Conservation (phyloP, 1,140 invertebrate species). For the Oncopodura yosiiana region DNA sequence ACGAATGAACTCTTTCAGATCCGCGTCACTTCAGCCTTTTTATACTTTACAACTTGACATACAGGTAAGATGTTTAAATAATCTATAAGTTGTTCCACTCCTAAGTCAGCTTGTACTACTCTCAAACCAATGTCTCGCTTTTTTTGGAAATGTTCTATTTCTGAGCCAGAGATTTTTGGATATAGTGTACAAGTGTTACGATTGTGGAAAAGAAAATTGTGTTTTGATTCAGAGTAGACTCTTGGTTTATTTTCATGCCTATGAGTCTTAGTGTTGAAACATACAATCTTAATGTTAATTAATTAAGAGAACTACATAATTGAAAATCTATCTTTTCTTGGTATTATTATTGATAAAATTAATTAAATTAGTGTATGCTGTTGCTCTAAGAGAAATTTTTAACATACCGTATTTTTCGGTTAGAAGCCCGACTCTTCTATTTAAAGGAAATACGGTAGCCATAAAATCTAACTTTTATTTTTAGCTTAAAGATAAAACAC, state of each 20-base stretch:
- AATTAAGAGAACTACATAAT: too few relatives aligned
- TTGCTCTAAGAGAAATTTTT: too few relatives aligned
- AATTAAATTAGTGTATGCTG: too few relatives aligned
- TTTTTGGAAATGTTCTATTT: constrained; percentile 25
- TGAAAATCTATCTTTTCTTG: too few relatives aligned
- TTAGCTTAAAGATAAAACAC: too few relatives aligned
- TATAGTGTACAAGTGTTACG: constrained; percentile 23
- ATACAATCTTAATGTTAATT: constrained; percentile 5
- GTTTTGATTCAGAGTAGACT: constrained; percentile 22
- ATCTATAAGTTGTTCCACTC: constrained; percentile 6
- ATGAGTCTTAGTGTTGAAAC: constrained; percentile 18
- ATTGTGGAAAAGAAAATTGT: constrained; percentile 22
- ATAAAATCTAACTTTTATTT: too few relatives aligned
- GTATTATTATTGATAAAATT: not conserved
- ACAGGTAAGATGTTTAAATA: constrained; percentile 52
- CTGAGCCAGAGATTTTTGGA: not conserved
- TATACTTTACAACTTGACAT: constrained; percentile 89
- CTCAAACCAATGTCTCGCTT: constrained; percentile 3
- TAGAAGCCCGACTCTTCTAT: too few relatives aligned
- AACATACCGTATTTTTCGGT: too few relatives aligned
- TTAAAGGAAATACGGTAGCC: too few relatives aligned
- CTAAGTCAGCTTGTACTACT: constrained; percentile 18
- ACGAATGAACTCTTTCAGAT: constrained; percentile 58
- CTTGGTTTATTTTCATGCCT: not conserved
- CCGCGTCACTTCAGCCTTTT: constrained; percentile 79